Percentiles rank a stretch among this genome's conserved stretches.
phyloP scores from a whole-genome alignment of 1,140 invertebrate genomes.

The Medauroidea extradentata region DNA sequence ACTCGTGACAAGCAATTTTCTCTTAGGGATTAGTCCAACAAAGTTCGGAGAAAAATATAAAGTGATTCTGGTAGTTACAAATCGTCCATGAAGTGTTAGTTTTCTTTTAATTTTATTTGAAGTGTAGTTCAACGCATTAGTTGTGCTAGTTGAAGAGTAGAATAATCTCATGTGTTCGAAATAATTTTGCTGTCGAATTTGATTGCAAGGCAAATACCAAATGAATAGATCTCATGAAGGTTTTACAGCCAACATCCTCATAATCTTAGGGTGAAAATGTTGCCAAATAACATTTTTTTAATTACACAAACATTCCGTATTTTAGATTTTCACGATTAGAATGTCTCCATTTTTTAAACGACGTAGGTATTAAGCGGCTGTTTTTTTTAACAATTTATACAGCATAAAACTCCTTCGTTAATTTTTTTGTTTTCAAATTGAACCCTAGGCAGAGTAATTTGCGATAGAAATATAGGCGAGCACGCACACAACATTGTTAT shows the following conservation, averaged over 20 bases:
- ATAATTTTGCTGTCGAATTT: background rate
- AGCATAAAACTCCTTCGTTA: background rate
- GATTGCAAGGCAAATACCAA: background rate
- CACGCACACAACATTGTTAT: background rate
- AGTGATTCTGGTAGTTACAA: background rate
- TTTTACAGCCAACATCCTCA: background rate
- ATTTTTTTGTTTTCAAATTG: background rate
- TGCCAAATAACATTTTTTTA: conserved; percentile 18
- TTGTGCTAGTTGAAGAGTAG: background rate
- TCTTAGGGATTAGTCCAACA: background rate
- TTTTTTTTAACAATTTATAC: background rate
- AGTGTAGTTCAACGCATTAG: background rate
- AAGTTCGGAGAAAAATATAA: background rate
- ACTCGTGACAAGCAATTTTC: background rate
- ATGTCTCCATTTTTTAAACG: conserved; percentile 1
- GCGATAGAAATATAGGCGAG: background rate
- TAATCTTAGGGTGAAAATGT: conserved; percentile 3
- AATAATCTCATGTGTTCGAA: background rate
- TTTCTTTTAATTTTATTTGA: background rate
- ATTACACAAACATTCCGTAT: conserved; percentile 15
- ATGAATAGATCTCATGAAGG: too few species aligned
- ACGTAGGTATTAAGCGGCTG: background rate
- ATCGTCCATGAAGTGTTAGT: background rate
- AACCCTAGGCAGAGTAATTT: background rate
- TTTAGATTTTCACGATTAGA: background rate